Percentiles rank a stretch among this genome's conserved stretches.
Evolutionary conservation across 1,140 invertebrate genomes (phyloP).

Genomic region (Bradysia coprophila): DNA sequence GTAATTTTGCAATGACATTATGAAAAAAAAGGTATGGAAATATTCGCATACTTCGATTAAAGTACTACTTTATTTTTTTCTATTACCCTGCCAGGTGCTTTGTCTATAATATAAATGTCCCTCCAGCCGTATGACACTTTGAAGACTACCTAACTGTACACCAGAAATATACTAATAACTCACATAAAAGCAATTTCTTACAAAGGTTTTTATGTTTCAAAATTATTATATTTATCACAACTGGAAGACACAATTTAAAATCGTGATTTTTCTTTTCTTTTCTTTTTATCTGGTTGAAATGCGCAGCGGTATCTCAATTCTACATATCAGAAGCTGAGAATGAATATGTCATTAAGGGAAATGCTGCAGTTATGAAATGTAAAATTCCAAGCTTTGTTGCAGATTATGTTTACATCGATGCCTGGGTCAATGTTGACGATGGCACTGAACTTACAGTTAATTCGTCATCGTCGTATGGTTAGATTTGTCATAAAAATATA

Average conservation of each 20-base stretch:
- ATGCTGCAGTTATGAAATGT: constrained; percentile 82
- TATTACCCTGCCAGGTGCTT: no score
- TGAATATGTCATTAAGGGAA: constrained; percentile 83
- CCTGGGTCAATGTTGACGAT: constrained; percentile 50
- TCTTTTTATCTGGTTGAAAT: neutral
- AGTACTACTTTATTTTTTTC: no score
- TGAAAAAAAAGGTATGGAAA: no score
- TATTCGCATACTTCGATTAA: no score
- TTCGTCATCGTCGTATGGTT: constrained; percentile 36
- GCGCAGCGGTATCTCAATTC: constrained; percentile 71
- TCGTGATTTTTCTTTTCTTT: neutral
- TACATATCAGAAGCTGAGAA: constrained; percentile 84
- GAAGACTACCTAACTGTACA: no score
- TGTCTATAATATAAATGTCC: no score
- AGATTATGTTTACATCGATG: constrained; percentile 74
- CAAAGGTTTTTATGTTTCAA: no score
- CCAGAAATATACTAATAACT: no score
- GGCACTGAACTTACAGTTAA: constrained; percentile 44
- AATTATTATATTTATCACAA: neutral
- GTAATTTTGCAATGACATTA: no score
- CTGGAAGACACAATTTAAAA: neutral
- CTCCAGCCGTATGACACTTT: no score
- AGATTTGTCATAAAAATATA: constrained; percentile 2
- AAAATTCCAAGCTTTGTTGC: constrained; percentile 86
- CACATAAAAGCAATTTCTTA: no score